These are phyloP conservation scores for Ennomos fuscantarius DNA, from an alignment of 2,888 invertebrate species.

Conservation along the genomic window DNA sequence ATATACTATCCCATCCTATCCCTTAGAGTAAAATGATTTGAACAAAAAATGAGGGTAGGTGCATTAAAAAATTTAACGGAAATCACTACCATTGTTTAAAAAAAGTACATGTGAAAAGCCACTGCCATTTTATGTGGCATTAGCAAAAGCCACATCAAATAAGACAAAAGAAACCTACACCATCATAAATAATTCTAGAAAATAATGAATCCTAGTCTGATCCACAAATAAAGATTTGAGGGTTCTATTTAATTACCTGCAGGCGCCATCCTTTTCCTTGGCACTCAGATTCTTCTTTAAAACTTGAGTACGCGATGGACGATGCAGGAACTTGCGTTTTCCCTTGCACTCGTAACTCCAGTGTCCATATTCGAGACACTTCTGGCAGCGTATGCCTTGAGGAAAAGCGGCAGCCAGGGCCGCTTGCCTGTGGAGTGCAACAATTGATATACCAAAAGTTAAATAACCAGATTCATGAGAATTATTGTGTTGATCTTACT, in stretches of 20 bases:
- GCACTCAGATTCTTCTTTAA: conserved; percentile 87
- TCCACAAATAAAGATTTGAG: too few species aligned
- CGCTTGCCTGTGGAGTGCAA: conserved; percentile 73
- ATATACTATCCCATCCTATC: too few species aligned
- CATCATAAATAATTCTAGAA: too few species aligned
- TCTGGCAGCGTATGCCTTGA: conserved; percentile 94
- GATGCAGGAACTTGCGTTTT: conserved; percentile 94
- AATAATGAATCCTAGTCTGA: too few species aligned
- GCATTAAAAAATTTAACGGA: too few species aligned
- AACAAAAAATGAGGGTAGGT: too few species aligned
- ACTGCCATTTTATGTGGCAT: conserved; percentile 5
- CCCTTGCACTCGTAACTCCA: conserved; percentile 98
- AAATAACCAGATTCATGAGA: conserved; percentile 15
- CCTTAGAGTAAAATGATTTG: too few species aligned
- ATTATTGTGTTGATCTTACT: conserved; percentile 54
- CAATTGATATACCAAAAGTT: conserved; percentile 27
- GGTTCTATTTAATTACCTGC: too few species aligned
- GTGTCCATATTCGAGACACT: conserved; percentile 96
- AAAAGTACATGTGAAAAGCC: too few species aligned
- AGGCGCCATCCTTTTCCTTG: conserved; percentile 60
- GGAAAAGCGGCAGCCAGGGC: conserved; percentile 88
- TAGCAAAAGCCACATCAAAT: neutral
- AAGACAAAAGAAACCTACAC: neutral
- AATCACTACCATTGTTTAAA: too few species aligned
- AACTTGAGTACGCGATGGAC: conserved; percentile 92